Evolutionary conservation across 2,797 vertebrate genomes (phyloP).

Genomic region (Xyrichtys novacula): DNA sequence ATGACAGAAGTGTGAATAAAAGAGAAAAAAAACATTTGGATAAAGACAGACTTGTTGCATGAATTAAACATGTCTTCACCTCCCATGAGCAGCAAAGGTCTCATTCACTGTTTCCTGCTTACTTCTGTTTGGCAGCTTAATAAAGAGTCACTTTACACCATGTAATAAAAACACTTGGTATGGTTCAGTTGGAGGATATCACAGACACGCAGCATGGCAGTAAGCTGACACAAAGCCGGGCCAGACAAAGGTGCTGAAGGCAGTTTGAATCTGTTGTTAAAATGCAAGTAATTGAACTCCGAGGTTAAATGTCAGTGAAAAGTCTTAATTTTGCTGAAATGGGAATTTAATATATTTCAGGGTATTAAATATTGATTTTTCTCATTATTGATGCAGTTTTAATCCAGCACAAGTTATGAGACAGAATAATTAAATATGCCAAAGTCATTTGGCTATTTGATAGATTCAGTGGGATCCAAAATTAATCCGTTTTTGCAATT

Average conservation of each 20-base stretch:
- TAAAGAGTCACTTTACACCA: neutral
- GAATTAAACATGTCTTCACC: neutral
- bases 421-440: neutral
- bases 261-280: constrained; percentile 16
- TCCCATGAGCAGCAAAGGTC: neutral
- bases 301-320: constrained; percentile 31
- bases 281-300: constrained; percentile 7
- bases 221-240: constrained; percentile 43
- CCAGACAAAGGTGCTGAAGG: constrained; percentile 67
- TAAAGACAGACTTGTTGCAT: neutral
- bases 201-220: neutral
- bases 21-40: neutral
- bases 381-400: constrained; percentile 25
- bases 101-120: neutral
- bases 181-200: constrained; percentile 3
- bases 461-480: neutral
- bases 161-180: constrained; percentile 1
- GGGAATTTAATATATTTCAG: constrained; percentile 18
- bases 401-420: constrained; percentile 13
- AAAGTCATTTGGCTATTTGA: constrained; percentile 11
- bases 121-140: constrained; percentile 1
- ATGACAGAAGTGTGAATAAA: neutral
- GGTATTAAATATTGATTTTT: constrained; percentile 35
- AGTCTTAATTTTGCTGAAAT: constrained; percentile 30
- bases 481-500: neutral